Evolutionary conservation across 53 echinoderm and acorn worm genomes (phyloP), one percentile per base, ranked within the genome.

Genomic region (Crossaster papposus): DNA sequence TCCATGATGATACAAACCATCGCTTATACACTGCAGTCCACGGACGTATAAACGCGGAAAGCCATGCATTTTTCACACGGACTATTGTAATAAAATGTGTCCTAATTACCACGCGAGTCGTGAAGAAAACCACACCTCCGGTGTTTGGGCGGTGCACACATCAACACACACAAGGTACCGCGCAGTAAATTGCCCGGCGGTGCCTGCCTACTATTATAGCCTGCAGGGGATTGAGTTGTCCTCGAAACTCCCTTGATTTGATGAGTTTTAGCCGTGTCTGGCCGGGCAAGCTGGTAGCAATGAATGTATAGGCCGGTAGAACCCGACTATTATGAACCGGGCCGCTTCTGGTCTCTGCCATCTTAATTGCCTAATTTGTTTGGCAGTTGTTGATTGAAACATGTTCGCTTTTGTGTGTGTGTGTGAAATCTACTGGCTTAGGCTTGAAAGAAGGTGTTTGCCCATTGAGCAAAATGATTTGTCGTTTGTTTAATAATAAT

Each of bases 311-410:
- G 73, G 76, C 77, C 77, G 77, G 55, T 53, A 23, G 65, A n/a
- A 23, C 77, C 87, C 33, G 35, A 26, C 63, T 77, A n/a, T n/a
- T n/a, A 68, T 36, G n/a, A 87, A 64, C 58, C 62, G 87, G n/a
- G 87, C 87, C 87, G 77, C 87, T 54, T 87, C 87, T 87, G 87
- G 87, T 76, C 55, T 53, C 76, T 87, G 63, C 58, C 36, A 33
- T 22, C 87, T 77, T 87, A 87, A 87, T 87, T 87, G 87, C 87
- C 87, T 87, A 75, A 87, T 87, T 87, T 87, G 54, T 76, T 77
- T 84, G 71, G 84, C 84, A 71, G 84, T 84, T 71, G 84, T 76
- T 87, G 87, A 87, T 87, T 87, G 87, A 77, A 77, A 87, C 76
- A 87, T 87, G 87, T 31, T 87, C 87, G 87, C 87, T 44, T 44